Conservation (phyloP, 2,888 invertebrate species). For the Acanthosoma haemorrhoidale region DNA sequence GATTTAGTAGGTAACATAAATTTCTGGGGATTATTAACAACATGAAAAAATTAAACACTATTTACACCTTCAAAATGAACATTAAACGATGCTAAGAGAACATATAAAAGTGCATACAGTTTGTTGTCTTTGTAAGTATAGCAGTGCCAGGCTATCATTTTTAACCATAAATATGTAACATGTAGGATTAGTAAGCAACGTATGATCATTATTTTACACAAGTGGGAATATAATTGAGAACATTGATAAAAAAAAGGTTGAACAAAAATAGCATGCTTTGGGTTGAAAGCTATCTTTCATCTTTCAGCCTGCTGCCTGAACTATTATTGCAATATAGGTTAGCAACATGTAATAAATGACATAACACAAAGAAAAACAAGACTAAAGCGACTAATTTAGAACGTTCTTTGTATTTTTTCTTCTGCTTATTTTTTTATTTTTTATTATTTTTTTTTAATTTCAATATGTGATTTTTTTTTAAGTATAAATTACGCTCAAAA, state of each 20-base stretch:
- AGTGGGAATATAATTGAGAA: not conserved
- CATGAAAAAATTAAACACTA: not conserved
- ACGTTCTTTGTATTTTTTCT: not conserved
- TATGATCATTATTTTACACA: conserved; percentile 14
- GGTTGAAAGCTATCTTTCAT: conserved; percentile 9
- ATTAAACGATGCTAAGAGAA: conserved; percentile 4
- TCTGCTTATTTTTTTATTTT: not conserved
- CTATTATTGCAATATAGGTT: not conserved
- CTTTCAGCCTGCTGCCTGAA: conserved; percentile 3
- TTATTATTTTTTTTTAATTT: not conserved
- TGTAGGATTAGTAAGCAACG: conserved; percentile 26
- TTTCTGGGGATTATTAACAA: not conserved
- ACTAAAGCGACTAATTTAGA: conserved; percentile 11
- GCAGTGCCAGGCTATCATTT: conserved; percentile 28
- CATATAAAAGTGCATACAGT: not conserved
- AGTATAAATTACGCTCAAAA: conserved; percentile 8
- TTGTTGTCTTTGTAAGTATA: conserved; percentile 2
- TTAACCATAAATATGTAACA: conserved; percentile 3
- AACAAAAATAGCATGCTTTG: conserved; percentile 13
- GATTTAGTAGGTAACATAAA: not conserved
- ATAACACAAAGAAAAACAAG: conserved; percentile 17
- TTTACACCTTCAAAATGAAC: conserved; percentile 6
- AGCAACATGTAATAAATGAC: conserved; percentile 17
- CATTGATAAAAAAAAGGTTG: not conserved
- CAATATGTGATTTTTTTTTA: not conserved